Base-by-base conservation (phyloP, 2,797 vertebrate genomes). In the Hoplostethus mediterraneus region DNA sequence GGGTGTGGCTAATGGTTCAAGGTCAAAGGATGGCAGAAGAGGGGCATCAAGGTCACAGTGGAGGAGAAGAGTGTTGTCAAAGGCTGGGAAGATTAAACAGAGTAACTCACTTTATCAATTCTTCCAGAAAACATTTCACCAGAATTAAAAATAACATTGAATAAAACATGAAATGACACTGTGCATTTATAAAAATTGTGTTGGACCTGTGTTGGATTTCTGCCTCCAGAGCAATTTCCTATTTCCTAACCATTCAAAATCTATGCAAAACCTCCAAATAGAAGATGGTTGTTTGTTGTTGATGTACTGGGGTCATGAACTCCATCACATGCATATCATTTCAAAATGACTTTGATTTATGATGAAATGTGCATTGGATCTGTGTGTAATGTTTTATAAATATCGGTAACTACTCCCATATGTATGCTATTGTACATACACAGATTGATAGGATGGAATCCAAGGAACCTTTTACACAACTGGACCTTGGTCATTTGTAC, bases 371-470 rank as follows among this genome's bases (percentile, higher is more conserved):
- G 44, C 3, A 4, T 13, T 45, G 44, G 13, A 14, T 45, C 44
- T 45, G 44, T 45, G 44, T 14, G 44, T 13, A 45, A 13, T 13
- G 44, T 49, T 49, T 21, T n/a, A 21, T n/a, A 10, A 49, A 49
- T 17, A n/a, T 49, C 47, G 17, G 6, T 1, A 21, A 17, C 47
- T 49, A 21, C 8, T 49, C 17, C 6, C 47, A 49, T 49, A 10
- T 17, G 42, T 45, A 49, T 49, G 42, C 14, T n/a, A 21, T 49
- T 49, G 5, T 49, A n/a, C n/a, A 6, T 49, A 48, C 5, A 13
- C 33, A 62, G 48, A 55, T 69, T 62, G 63, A 40, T 55, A 11
- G 40, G 16, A 4, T 52, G 63, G 55, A 71, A 65, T 59, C 45
- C 47, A 49, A 45, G 44, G 4, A 36, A 33, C 28, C 56, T 53